phyloP scores from a whole-genome alignment of 2,797 vertebrate genomes.

The Valencia hispanica region DNA sequence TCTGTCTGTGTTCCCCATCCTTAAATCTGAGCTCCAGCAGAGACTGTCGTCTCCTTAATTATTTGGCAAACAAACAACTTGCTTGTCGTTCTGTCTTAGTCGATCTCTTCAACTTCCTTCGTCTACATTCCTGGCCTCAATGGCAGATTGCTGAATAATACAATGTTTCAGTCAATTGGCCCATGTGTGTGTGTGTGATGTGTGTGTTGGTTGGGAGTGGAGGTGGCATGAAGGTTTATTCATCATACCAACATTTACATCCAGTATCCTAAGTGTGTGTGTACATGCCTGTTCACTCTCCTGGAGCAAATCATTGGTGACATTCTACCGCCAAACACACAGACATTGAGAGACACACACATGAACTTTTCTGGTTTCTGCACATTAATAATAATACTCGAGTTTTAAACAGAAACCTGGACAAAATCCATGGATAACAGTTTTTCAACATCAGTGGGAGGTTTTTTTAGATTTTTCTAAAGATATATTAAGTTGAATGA shows the following conservation, averaged over 20 bases:
- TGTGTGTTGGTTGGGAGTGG: constrained; percentile 5
- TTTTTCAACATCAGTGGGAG: background rate
- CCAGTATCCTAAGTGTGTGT: constrained; percentile 18
- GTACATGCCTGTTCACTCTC: constrained; percentile 48
- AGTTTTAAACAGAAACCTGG: background rate
- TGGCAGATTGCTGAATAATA: constrained; percentile 70
- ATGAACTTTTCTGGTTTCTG: background rate
- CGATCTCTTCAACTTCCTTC: constrained; percentile 56
- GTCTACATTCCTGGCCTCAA: constrained; percentile 33
- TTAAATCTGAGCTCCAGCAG: constrained; percentile 47
- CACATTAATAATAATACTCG: background rate
- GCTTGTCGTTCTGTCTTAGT: constrained; percentile 59
- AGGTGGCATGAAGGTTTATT: constrained; percentile 17
- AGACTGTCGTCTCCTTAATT: constrained; percentile 65
- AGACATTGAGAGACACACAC: background rate
- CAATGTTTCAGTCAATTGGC: constrained; percentile 41
- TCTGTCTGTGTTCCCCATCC: constrained; percentile 37
- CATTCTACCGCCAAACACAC: constrained; percentile 2
- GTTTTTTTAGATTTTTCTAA: background rate
- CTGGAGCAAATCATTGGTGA: constrained; percentile 40
- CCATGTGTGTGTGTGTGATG: constrained; percentile 7
- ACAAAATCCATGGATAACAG: background rate
- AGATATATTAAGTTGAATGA: background rate
- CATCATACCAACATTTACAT: constrained; percentile 28
- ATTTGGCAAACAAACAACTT: constrained; percentile 72